These are phyloP conservation scores for Tragelaphus eurycerus DNA, from an alignment of 2,797 vertebrate genomes.

Conservation along the genomic window DNA sequence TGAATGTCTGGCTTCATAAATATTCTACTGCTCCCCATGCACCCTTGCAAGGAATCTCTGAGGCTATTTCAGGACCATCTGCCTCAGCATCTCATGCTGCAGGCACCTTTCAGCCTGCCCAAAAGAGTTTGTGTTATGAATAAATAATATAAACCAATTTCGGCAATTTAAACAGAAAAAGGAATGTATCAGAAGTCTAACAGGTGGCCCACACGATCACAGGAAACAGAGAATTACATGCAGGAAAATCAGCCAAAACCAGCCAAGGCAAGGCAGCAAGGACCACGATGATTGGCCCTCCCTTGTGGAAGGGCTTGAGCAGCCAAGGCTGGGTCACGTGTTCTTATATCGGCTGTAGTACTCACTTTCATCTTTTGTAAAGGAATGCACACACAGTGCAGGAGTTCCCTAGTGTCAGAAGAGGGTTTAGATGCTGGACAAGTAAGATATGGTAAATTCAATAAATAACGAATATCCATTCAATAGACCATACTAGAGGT, in stretches of 20 bases:
- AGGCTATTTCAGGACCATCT: neutral
- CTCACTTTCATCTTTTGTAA: neutral
- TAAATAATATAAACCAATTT: neutral
- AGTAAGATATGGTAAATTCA: neutral
- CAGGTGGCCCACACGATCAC: neutral
- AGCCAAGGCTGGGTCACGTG: neutral
- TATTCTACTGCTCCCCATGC: neutral
- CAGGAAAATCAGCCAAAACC: neutral
- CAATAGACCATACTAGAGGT: no score
- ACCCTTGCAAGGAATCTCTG: rapidly evolving
- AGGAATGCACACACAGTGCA: neutral
- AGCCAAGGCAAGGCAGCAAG: neutral
- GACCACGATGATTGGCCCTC: neutral
- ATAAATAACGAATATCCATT: neutral
- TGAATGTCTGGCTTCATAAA: neutral
- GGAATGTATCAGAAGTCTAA: neutral
- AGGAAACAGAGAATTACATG: neutral
- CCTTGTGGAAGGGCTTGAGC: neutral
- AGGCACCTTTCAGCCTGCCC: neutral
- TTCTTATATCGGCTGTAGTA: neutral
- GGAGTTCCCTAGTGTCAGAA: neutral
- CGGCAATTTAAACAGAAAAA: neutral
- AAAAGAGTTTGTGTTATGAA: neutral
- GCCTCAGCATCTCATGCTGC: neutral
- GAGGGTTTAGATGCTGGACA: neutral